These are phyloP conservation scores for Caerostris darwini DNA, from an alignment of 1,140 invertebrate genomes.

Conservation along the genomic window DNA sequence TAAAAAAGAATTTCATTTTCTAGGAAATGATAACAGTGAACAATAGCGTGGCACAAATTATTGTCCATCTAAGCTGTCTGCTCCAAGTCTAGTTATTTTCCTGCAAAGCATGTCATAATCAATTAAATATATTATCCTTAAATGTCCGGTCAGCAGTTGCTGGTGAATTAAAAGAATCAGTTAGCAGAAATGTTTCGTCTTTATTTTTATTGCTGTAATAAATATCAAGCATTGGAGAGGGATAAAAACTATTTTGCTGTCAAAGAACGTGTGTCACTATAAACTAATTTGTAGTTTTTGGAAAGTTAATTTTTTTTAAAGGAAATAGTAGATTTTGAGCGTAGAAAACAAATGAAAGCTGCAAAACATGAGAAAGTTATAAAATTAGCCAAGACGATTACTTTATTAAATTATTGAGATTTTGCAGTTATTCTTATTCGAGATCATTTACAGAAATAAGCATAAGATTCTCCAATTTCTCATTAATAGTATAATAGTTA, in stretches of 20 bases:
- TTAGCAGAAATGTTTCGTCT: neutral
- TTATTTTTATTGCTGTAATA: neutral
- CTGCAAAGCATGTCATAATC: neutral
- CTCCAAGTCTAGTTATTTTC: neutral
- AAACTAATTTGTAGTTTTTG: neutral
- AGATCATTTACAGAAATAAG: no score
- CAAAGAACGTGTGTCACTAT: neutral
- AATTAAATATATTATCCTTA: neutral
- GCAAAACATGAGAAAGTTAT: no score
- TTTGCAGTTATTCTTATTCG: no score
- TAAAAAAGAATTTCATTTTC: neutral
- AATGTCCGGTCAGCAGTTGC: neutral
- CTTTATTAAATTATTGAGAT: no score
- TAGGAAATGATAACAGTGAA: neutral
- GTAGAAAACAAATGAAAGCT: no score
- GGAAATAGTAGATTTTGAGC: neutral
- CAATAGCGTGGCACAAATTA: neutral
- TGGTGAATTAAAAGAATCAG: neutral
- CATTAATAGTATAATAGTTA: no score
- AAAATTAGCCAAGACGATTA: no score
- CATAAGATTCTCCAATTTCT: no score
- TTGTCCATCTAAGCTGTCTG: neutral
- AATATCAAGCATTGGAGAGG: neutral
- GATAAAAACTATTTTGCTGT: neutral
- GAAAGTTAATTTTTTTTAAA: neutral